Evolutionary conservation across 2,888 invertebrate genomes (phyloP).

Genomic region (Microctonus aethiopoides): DNA sequence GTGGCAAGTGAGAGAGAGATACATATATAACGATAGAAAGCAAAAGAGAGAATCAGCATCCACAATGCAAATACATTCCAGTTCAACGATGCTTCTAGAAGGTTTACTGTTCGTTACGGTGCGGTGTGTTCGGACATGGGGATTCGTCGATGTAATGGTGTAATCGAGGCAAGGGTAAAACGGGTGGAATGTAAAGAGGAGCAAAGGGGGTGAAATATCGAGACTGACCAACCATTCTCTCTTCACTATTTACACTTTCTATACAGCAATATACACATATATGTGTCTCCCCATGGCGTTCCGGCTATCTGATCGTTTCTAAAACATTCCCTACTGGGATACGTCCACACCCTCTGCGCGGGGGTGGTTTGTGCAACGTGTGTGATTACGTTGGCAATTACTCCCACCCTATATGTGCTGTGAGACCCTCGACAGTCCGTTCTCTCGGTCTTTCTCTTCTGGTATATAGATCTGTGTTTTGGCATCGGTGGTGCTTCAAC

Average conservation of each 20-base stretch:
- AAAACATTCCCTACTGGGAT: conserved; percentile 47
- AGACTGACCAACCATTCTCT: conserved; percentile 16
- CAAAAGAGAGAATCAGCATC: conserved; percentile 15
- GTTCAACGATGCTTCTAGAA: conserved; percentile 34
- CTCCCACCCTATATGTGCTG: conserved; percentile 48
- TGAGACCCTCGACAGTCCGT: conserved; percentile 10
- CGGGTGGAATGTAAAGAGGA: conserved; percentile 21
- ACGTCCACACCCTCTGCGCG: conserved; percentile 47
- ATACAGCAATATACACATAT: conserved; percentile 4
- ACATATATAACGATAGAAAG: not conserved
- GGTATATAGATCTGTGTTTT: too few species aligned
- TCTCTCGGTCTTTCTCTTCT: conserved; percentile 25
- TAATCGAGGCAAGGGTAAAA: conserved; percentile 39
- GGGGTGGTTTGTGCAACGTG: conserved; percentile 58
- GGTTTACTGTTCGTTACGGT: conserved; percentile 25
- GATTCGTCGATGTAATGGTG: conserved; percentile 40
- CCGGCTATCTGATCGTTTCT: conserved; percentile 51
- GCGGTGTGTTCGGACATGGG: conserved; percentile 21
- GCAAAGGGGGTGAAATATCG: not conserved
- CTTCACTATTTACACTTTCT: not conserved
- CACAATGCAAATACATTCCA: conserved; percentile 28
- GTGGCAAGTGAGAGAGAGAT: not conserved
- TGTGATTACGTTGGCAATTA: conserved; percentile 65
- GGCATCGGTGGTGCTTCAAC: conserved; percentile 7
- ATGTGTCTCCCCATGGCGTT: conserved; percentile 32